These are phyloP conservation scores for Sebastes diaconus DNA, from an alignment of 2,797 vertebrate genomes.

Conservation along the genomic window DNA sequence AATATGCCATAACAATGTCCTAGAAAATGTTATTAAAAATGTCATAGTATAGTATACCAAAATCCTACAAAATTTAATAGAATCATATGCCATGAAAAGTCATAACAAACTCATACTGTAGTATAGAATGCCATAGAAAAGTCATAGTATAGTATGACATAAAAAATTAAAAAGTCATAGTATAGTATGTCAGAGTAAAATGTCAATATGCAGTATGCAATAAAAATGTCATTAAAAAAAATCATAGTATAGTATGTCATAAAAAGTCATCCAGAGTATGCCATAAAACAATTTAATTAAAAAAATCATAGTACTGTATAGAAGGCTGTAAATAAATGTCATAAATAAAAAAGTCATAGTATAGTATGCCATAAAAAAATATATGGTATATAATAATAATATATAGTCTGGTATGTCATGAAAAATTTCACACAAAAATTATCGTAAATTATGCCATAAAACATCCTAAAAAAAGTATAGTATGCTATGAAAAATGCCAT, in stretches of 20 bases:
- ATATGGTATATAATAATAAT: background rate
- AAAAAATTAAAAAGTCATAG: background rate
- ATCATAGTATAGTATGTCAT: background rate
- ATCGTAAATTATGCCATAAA: too few species aligned
- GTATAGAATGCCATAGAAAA: too few species aligned
- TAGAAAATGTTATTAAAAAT: background rate
- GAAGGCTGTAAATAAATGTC: too few species aligned
- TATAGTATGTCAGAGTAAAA: background rate
- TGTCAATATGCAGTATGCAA: too few species aligned
- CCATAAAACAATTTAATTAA: too few species aligned
- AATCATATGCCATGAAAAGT: background rate
- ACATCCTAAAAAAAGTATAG: background rate
- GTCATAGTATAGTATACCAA: background rate
- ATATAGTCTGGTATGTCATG: too few species aligned
- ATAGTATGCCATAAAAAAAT: background rate
- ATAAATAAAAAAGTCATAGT: background rate
- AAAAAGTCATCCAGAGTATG: too few species aligned
- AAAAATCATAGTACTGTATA: too few species aligned
- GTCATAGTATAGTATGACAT: too few species aligned
- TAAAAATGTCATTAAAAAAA: too few species aligned
- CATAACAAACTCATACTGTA: too few species aligned
- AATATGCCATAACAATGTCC: background rate
- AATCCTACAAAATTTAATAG: background rate
- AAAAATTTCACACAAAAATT: too few species aligned
- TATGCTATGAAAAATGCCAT: background rate